phyloP scores from a whole-genome alignment of 2,888 invertebrate genomes.

The Apamea crenata region DNA sequence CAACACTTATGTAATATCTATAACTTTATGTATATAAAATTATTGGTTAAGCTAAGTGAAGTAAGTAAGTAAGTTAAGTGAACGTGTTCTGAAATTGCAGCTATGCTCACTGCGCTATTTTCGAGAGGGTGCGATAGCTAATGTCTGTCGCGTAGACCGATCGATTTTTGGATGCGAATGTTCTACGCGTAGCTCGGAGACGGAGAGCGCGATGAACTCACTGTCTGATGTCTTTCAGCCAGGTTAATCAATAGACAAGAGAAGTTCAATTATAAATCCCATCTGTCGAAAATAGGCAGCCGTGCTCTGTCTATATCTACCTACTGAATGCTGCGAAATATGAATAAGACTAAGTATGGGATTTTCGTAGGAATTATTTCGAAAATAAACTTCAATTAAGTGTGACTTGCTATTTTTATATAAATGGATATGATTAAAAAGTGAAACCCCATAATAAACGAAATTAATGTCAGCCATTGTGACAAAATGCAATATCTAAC shows the following conservation, averaged over 20 bases:
- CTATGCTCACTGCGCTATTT: constrained; percentile 22
- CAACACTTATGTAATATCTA: constrained; percentile 25
- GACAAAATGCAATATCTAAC: constrained; percentile 33
- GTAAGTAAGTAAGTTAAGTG: too few relatives aligned
- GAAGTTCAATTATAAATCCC: not conserved
- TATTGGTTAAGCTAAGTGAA: not conserved
- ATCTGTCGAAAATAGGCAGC: not conserved
- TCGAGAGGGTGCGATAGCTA: constrained; percentile 28
- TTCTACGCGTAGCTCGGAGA: constrained; percentile 37
- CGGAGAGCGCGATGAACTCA: constrained; percentile 43
- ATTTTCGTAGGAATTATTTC: not conserved
- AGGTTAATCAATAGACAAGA: constrained; percentile 20
- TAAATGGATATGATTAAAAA: constrained; percentile 23
- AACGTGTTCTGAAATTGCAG: constrained; percentile 13
- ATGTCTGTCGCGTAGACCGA: constrained; percentile 51
- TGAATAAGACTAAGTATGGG: not conserved
- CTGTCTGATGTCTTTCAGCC: constrained; percentile 35
- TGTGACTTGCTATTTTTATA: constrained; percentile 16
- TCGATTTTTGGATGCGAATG: constrained; percentile 50
- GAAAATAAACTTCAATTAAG: not conserved
- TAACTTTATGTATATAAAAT: constrained; percentile 21
- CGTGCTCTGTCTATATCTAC: not conserved
- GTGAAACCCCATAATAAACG: constrained; percentile 14
- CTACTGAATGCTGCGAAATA: not conserved
- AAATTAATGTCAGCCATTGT: constrained; percentile 31